Base-by-base conservation (phyloP, 1,140 invertebrate species). In the Globodera ellingtonae region DNA sequence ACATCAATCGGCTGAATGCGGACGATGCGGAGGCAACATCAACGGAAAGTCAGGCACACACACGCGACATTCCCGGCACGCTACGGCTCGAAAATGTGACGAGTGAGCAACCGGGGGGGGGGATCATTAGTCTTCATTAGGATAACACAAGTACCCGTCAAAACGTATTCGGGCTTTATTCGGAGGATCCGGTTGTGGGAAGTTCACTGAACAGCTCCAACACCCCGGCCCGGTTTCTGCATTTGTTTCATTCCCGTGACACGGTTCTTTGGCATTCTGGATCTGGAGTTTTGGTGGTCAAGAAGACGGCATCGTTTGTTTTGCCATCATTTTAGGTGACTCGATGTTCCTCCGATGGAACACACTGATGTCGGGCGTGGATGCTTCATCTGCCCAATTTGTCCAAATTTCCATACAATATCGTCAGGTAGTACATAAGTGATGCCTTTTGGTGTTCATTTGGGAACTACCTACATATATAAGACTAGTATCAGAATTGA, bases 11-110 rank as follows among this genome's bases (percentile, higher is more conserved):
- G 9, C 62, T 82, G 5, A 85, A 86, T n/a, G 81, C 87, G n/a
- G 86, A 89, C 47, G 87, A 89, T 80, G 24, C 74, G n/a, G 87
- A 89, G n/a, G 87, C 89, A 21, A 79, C 71, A 48, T 88, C 87
- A 0, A n/a, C 78, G 15, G 87, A 89, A 73, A 82, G 85, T 8
- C 62, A 80, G 9, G 81, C 84, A 6, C 79, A 81, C 78, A 89
- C 87, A 2, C 81, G 79, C 46, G 87, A 89, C 72, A 80, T 89
- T 67, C 86, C 88, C 10, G 87, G 87, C 35, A 89, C 83, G 18
- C 48, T 89, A 35, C 18, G 86, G 9, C 72, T 86, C 1, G 87
- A 89, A 18, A 89, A 89, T 78, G 84, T 84, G 8, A 89, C 88
- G 4, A 84, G 85, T 69, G 79, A 82, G 21, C 79, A 81, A 10